Evolutionary conservation across 2,113 vertebrate species (phyloP).

Genomic region (Alectura lathami): DNA sequence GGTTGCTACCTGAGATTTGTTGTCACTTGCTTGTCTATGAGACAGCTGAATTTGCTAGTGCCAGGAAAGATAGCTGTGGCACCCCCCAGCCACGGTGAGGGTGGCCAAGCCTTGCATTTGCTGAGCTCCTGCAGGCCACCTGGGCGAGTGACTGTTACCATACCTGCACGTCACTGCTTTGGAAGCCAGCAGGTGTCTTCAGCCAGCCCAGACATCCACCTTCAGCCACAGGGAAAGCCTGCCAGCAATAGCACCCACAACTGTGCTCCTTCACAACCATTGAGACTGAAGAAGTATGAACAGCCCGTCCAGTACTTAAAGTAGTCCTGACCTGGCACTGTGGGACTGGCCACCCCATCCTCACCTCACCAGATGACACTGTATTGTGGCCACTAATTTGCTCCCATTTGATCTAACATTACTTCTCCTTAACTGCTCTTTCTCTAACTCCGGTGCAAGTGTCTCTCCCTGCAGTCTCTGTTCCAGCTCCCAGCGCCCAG

Average conservation of each 20-base stretch:
- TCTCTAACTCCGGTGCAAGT: background rate
- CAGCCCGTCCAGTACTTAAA: background rate
- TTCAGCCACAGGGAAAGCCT: background rate
- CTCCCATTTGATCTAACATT: background rate
- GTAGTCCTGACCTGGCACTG: background rate
- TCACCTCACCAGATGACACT: background rate
- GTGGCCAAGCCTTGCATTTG: background rate
- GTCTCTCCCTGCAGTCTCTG: background rate
- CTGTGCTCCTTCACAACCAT: background rate
- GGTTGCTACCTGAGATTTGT: background rate
- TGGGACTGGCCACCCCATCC: background rate
- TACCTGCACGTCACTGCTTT: background rate
- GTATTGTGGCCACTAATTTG: background rate
- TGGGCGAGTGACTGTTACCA: background rate
- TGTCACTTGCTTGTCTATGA: background rate
- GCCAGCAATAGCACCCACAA: too few species aligned
- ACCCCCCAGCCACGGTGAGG: background rate
- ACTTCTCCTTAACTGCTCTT: background rate
- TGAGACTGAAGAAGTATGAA: background rate
- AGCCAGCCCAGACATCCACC: background rate
- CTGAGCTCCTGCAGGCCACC: background rate
- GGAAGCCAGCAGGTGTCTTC: background rate
- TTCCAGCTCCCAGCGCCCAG: background rate
- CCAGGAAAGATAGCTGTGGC: background rate
- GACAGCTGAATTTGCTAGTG: background rate